Base-by-base conservation (phyloP, 2,888 invertebrate genomes). In the Caenorhabditis panamensis region DNA sequence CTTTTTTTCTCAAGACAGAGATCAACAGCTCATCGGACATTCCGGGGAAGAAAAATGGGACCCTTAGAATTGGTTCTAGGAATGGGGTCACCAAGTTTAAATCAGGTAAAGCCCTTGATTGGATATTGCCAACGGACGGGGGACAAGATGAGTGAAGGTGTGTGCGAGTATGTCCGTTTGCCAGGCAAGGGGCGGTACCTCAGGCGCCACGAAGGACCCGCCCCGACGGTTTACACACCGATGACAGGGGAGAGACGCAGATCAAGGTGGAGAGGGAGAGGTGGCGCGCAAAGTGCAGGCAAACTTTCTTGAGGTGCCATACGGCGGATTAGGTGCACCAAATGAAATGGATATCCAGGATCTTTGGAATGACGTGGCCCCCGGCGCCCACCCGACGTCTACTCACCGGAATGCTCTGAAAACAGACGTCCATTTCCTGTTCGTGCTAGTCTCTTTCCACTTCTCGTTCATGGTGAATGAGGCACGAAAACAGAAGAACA, bases 231-330 rank as follows among this genome's bases (percentile, higher is more conserved):
- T 28, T 31, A 51, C 51, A 51, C 47, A 47, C 47, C 47, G 47
- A 47, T 18, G 47, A 47, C 4, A 11, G 4, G 47, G 26, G 20
- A 56, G 54, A 72, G 72, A 66, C 58, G 64, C 51, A 64, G 73
- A 49, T 58, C 36, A 37, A 66, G 73, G 73, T 44, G 66, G 22
- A 36, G 58, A 47, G 56, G 51, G 16, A n/a, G n/a, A 9, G 72
- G 49, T 54, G 62, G 62, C 71, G 72, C 37, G 20, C 24, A 75
- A 75, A 75, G 75, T 75, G 36, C 75, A 75, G 44, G 59, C 54
- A 75, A 66, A 75, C 75, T 75, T 75, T 36, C 49, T 26, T 8
- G 47, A 26, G 51, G 53, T 71, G 62, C 69, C 71, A 53, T 28
- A 64, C 13, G 53, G 41, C 24, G 62, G 53, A 56, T 56, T 63